Conservation (phyloP, 2,888 invertebrate genomes). For the Agonopterix heracliana region DNA sequence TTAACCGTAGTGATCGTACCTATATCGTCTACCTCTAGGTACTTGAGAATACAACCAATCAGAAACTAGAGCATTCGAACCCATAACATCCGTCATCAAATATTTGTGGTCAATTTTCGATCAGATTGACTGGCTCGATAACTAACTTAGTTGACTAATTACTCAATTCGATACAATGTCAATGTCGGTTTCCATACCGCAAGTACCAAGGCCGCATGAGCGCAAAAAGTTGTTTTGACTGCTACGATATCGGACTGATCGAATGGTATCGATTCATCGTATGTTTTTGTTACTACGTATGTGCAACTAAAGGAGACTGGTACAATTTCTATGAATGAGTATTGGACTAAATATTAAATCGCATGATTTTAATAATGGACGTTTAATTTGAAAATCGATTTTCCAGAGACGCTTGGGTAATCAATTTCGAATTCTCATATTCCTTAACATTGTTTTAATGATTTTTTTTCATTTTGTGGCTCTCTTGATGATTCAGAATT, state of each 20-base stretch:
- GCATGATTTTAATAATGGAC: too few species aligned
- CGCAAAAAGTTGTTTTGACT: conserved; percentile 23
- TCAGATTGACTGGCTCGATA: conserved; percentile 21
- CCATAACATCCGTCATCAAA: conserved; percentile 14
- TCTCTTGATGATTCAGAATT: too few species aligned
- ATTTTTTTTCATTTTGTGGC: too few species aligned
- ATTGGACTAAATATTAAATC: too few species aligned
- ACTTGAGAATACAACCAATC: too few species aligned
- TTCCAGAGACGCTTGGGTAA: too few species aligned
- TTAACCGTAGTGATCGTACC: too few species aligned
- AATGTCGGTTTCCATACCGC: conserved; percentile 19
- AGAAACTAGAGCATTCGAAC: background rate
- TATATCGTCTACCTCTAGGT: too few species aligned
- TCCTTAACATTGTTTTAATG: too few species aligned
- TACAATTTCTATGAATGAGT: too few species aligned
- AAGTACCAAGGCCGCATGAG: conserved; percentile 25
- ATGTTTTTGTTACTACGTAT: background rate
- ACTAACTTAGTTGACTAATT: background rate
- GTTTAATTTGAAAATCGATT: too few species aligned
- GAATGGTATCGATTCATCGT: conserved; percentile 5
- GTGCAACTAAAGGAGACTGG: background rate
- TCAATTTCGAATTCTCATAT: too few species aligned
- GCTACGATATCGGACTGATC: conserved; percentile 6
- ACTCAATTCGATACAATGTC: conserved; percentile 15
- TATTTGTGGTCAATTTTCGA: conserved; percentile 31